phyloP scores from a whole-genome alignment of 2,888 invertebrate genomes.

The Sympetrum striolatum region DNA sequence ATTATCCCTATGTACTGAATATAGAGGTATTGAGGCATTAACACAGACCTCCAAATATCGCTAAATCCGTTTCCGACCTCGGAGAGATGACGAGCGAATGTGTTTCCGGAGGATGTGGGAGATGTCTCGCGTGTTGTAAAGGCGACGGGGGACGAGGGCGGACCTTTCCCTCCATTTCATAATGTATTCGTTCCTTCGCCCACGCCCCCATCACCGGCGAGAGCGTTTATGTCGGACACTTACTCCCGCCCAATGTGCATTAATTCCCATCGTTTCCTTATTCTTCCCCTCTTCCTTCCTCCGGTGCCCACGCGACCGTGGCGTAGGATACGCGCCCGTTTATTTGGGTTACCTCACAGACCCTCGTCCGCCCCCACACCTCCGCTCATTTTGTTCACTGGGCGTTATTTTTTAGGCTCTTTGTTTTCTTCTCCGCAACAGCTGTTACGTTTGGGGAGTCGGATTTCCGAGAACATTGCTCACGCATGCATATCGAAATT shows the following conservation, averaged over 20 bases:
- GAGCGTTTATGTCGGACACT: slow-evolving; percentile 33
- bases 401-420: background rate
- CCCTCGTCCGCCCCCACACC: background rate
- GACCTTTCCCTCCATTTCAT: too few relatives aligned
- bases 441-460: background rate
- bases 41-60: too few relatives aligned
- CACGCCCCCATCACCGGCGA: background rate
- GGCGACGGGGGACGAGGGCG: too few relatives aligned
- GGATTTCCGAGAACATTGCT: background rate
- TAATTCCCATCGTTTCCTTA: background rate
- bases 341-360: background rate
- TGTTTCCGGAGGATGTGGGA: too few relatives aligned
- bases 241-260: slow-evolving; percentile 24
- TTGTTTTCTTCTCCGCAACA: background rate
- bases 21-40: too few relatives aligned
- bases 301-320: background rate
- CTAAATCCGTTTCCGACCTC: too few relatives aligned
- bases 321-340: background rate
- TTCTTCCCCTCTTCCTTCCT: background rate
- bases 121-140: too few relatives aligned
- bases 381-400: background rate
- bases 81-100: too few relatives aligned
- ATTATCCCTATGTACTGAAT: too few relatives aligned
- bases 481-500: background rate
- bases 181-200: background rate